Percentiles rank a stretch among this genome's conserved stretches.
phyloP scores from a whole-genome alignment of 2,888 invertebrate species.

The Eretmocerus hayati region DNA sequence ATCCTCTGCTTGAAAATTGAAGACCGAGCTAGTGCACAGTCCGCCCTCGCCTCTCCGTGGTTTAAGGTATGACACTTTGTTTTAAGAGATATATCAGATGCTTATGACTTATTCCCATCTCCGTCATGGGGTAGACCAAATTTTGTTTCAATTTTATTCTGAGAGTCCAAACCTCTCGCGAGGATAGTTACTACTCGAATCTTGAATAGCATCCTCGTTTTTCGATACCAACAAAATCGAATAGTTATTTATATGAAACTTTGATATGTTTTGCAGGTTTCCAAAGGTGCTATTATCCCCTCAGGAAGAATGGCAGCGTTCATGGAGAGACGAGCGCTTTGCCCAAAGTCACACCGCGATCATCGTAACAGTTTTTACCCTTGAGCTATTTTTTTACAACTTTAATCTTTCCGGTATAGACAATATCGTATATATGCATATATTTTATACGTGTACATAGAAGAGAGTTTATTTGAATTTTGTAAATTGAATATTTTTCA shows the following conservation, averaged over 20 bases:
- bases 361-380: slow-evolving; percentile 40
- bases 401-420: too few species aligned
- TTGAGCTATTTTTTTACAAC: slow-evolving; percentile 19
- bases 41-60: slow-evolving; percentile 48
- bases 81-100: too few species aligned
- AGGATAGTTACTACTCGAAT: too few species aligned
- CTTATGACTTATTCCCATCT: too few species aligned
- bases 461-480: slow-evolving; percentile 20
- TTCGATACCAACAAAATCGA: too few species aligned
- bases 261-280: slow-evolving; percentile 31
- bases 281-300: slow-evolving; percentile 41
- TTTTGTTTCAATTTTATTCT: too few species aligned
- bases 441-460: slow-evolving; percentile 19
- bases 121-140: too few species aligned
- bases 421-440: neutral
- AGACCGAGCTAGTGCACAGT: slow-evolving; percentile 49
- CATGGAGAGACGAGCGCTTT: slow-evolving; percentile 42
- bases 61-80: slow-evolving; percentile 43
- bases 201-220: too few species aligned
- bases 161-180: too few species aligned
- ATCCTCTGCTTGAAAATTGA: slow-evolving; percentile 56
- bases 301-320: slow-evolving; percentile 43
- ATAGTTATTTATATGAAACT: too few species aligned
- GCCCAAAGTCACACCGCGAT: slow-evolving; percentile 41
- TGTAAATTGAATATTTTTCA: slow-evolving; percentile 19